A percentile compares a stretch with the other conserved stretches of the same genome.
phyloP scores from a whole-genome alignment of 2,113 vertebrate genomes.

The Microcebus murinus region DNA sequence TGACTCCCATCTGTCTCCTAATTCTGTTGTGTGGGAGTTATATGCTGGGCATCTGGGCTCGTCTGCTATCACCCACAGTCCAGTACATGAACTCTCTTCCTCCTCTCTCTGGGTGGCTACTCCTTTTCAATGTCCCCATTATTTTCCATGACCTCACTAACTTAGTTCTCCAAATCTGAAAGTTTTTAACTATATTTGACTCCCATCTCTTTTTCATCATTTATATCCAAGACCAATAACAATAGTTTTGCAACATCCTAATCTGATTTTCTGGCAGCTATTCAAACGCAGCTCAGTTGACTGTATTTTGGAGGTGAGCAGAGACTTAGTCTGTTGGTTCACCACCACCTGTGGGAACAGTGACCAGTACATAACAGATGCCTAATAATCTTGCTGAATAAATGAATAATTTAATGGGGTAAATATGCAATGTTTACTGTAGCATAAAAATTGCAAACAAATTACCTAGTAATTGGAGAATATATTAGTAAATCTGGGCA shows the following conservation, averaged over 20 bases:
- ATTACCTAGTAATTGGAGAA: background rate
- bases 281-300: background rate
- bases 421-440: background rate
- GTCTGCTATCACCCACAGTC: background rate
- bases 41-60: background rate
- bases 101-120: background rate
- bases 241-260: background rate
- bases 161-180: background rate
- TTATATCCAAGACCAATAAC: background rate
- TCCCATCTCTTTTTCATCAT: background rate
- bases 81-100: background rate
- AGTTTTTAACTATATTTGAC: background rate
- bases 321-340: background rate
- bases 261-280: conserved; percentile 28
- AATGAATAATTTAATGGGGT: background rate
- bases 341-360: background rate
- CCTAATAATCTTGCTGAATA: background rate
- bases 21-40: background rate
- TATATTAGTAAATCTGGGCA: background rate
- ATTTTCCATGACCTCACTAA: background rate
- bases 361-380: background rate
- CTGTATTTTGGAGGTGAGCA: background rate
- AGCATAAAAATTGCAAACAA: background rate
- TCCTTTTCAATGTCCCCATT: background rate
- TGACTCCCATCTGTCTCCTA: background rate